phyloP scores from a whole-genome alignment of 2,888 invertebrate genomes.

The Chrysodeixis includens region DNA sequence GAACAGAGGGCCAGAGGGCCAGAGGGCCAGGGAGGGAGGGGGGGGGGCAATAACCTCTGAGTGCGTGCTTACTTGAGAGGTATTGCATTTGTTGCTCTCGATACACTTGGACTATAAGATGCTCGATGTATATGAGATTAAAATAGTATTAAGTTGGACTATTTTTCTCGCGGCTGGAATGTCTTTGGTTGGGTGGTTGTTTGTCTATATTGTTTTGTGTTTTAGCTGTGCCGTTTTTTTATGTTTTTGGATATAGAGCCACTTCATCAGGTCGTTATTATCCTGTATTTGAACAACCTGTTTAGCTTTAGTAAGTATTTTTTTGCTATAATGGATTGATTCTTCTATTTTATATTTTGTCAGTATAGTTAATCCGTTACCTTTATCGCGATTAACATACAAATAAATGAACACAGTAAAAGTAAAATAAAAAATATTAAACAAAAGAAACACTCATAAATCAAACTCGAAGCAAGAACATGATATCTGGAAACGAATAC shows the following conservation, averaged over 20 bases:
- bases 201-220: neutral
- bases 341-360: no score
- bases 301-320: no score
- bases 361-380: no score
- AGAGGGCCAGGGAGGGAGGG: slow-evolving; percentile 28
- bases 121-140: slow-evolving; percentile 43
- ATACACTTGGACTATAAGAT: slow-evolving; percentile 50
- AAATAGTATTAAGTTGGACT: slow-evolving; percentile 32
- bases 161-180: neutral
- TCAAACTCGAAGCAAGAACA: slow-evolving; percentile 43
- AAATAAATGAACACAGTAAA: no score
- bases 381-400: no score
- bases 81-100: slow-evolving; percentile 72
- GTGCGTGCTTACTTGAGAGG: slow-evolving; percentile 76
- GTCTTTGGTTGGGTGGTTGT: neutral
- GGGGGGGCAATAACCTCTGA: slow-evolving; percentile 72
- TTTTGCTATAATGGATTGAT: no score
- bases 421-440: no score
- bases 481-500: slow-evolving; percentile 19
- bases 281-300: no score
- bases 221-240: neutral
- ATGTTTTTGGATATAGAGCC: neutral
- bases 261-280: no score
- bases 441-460: slow-evolving; percentile 39
- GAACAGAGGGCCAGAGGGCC: slow-evolving; percentile 47